Evolutionary conservation across 2,888 invertebrate species (phyloP), one percentile per base, ranked within the genome.

Genomic region (Iselma pallidipennis): DNA sequence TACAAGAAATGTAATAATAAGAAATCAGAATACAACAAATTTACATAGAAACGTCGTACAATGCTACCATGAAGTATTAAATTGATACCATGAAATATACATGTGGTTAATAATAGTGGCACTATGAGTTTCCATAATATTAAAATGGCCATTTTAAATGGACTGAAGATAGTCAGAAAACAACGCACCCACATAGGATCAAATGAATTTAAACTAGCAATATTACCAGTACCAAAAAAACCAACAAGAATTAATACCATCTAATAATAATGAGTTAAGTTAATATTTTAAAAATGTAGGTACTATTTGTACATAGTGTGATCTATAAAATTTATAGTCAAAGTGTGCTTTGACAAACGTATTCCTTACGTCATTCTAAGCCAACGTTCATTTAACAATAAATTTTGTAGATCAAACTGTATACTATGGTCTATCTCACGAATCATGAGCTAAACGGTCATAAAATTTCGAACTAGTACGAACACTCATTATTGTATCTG

Each of bases 161-260:
- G 98, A 63, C 91, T 91, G 82, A 97, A 99, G 9, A 95, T 89
- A 1, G 95, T 92, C 10, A 98, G 84, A 76, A 97, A 98, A 74
- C 95, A 94, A 58, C 92, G 89, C 19, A 95, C 92, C 85, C 95
- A 94, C 77, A 91, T 88, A 0, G 97, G 94, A 84, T 98, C 96
- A 81, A 98, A 99, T 7, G 96, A 96, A 80, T 96, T 98, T 29
- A 99, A 83, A 65, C 97, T 97, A 9, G 97, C 97, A 77, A 97
- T 92, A 80, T 99, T 98, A n/a, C 98, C 98, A 7, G 94, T 95
- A 12, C 97, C 98, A 80, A 98, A 98, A 81, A 97, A 97, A 26
- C 94, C 92, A 69, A 94, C 81, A 67, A 96, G 86, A 48, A 94
- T 91, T 71, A 95, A 92, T 0, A 69, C 70, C 67, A 76, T 71